Conservation (phyloP, 2,113 vertebrate genomes). For the Labeo rohita region DNA sequence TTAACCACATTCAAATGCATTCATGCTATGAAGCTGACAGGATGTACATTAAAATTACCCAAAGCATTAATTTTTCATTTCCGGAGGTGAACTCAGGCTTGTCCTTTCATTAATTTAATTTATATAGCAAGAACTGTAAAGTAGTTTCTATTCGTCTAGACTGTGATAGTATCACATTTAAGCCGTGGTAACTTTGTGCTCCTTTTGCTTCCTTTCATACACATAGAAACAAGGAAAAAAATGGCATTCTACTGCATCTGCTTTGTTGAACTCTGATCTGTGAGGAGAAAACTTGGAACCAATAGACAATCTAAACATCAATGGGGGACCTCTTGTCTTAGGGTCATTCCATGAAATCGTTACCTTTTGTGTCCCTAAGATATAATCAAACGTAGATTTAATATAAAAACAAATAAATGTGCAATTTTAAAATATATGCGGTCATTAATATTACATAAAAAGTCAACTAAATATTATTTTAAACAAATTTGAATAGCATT, state of each 20-base stretch:
- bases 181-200: not conserved
- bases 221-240: not conserved
- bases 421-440: no score
- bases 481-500: no score
- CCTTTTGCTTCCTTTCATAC: not conserved
- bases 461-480: no score
- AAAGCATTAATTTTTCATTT: slow-evolving; percentile 1
- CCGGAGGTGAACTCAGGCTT: not conserved
- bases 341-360: no score
- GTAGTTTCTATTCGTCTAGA: not conserved
- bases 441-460: no score
- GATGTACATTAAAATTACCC: not conserved
- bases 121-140: not conserved
- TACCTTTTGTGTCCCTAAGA: no score
- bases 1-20: slow-evolving; percentile 20
- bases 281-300: not conserved
- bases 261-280: no score
- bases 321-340: not conserved
- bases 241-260: not conserved
- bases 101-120: not conserved
- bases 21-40: not conserved
- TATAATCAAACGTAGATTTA: no score
- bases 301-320: not conserved
- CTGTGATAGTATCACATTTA: slow-evolving; percentile 2
- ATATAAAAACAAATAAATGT: no score